Evolutionary conservation across 1,140 invertebrate genomes (phyloP).

Genomic region (Drosophila tristis): DNA sequence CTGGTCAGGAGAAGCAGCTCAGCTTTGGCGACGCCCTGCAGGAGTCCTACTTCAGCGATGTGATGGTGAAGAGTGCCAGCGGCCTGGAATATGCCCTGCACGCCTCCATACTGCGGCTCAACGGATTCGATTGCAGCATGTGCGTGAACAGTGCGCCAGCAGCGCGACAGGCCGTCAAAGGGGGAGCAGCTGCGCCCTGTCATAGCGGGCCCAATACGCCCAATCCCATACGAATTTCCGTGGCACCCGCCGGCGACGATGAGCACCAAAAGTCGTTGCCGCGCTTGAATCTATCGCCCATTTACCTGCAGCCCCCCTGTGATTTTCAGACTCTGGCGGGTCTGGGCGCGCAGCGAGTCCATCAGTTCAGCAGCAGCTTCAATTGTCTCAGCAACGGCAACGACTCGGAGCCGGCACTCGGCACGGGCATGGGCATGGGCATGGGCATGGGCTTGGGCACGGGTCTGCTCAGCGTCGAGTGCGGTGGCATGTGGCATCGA

Average conservation of each 20-base stretch:
- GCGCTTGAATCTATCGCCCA: slow-evolving; percentile 71
- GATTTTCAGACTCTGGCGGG: slow-evolving; percentile 34
- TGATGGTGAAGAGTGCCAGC: slow-evolving; percentile 84
- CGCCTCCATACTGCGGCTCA: slow-evolving; percentile 86
- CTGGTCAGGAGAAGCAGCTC: slow-evolving; percentile 84
- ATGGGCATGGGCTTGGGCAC: neutral
- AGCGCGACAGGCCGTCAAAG: neutral
- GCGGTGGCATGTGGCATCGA: slow-evolving; percentile 36
- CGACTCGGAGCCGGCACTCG: slow-evolving; percentile 5
- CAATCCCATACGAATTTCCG: slow-evolving; percentile 63
- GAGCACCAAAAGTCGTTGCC: slow-evolving; percentile 55
- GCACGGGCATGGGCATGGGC: neutral
- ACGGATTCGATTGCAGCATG: slow-evolving; percentile 85
- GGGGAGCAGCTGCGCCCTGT: slow-evolving; percentile 8
- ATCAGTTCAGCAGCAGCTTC: slow-evolving; percentile 73
- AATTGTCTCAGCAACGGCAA: slow-evolving; percentile 69
- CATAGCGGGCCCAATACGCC: slow-evolving; percentile 37
- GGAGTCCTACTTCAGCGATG: slow-evolving; percentile 88
- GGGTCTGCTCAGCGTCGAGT: slow-evolving; percentile 32
- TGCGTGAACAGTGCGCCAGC: slow-evolving; percentile 66
- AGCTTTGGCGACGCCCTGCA: slow-evolving; percentile 87
- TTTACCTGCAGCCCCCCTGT: slow-evolving; percentile 69
- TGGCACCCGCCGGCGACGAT: slow-evolving; percentile 32
- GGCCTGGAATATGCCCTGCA: slow-evolving; percentile 86
- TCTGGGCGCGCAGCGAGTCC: slow-evolving; percentile 44